Conservation (phyloP, 2,797 vertebrate genomes). For the Gorsachius magnificus region DNA sequence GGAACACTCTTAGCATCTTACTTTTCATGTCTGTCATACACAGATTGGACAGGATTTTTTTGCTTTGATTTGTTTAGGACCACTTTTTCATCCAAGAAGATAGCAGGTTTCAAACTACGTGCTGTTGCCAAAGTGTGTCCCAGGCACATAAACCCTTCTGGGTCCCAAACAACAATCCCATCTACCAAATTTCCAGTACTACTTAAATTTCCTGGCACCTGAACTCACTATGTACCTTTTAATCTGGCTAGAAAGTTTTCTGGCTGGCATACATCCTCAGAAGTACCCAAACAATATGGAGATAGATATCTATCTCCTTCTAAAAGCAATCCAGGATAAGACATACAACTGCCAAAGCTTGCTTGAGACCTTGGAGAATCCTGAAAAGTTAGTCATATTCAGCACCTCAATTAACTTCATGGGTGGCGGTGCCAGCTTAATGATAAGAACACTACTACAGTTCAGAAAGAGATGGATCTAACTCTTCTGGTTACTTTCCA, state of each 20-base stretch:
- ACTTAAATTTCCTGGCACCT: background rate
- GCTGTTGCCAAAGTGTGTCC: background rate
- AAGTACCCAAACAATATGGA: background rate
- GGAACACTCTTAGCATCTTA: background rate
- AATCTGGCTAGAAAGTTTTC: background rate
- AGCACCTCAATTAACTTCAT: slow-evolving; percentile 55
- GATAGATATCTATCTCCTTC: slow-evolving; percentile 20
- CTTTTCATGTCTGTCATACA: background rate
- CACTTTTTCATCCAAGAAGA: background rate
- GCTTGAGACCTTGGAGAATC: slow-evolving; percentile 32
- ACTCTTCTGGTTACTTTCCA: slow-evolving; percentile 6
- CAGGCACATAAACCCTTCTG: background rate
- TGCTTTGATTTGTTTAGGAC: background rate
- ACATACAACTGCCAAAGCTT: slow-evolving; percentile 13
- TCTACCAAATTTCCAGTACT: background rate
- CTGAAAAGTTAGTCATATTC: slow-evolving; percentile 55
- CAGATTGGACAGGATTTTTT: background rate
- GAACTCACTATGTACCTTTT: background rate
- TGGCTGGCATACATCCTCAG: background rate
- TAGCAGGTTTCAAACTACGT: background rate
- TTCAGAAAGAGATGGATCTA: background rate
- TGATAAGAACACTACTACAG: slow-evolving; percentile 18
- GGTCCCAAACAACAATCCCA: background rate
- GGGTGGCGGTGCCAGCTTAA: slow-evolving; percentile 55
- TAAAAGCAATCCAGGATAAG: slow-evolving; percentile 13